Evolutionary conservation across 2,888 invertebrate genomes (phyloP), one percentile per base, ranked within the genome.

Genomic region (Rugalucina vietnamica): DNA sequence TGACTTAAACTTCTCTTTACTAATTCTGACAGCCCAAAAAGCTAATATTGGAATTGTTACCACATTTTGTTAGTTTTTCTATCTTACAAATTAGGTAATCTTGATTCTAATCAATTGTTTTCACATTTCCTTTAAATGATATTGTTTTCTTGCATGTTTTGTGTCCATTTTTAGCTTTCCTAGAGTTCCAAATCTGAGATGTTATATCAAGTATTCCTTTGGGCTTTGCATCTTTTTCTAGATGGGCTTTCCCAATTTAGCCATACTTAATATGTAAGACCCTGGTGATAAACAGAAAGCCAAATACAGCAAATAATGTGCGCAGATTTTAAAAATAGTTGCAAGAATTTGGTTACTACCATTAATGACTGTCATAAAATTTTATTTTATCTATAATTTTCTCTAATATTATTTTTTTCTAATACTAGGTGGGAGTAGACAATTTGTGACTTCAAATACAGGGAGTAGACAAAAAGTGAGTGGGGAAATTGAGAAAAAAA

Each of bases 21-120:
- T 18, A 8, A 43, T 12, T 43, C 43, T 43, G 43, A 43, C 43
- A 43, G 43, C 43, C 43, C 10, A n/a, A 43, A 43, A 43, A 12
- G 43, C 43, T 43, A 18, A 43, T 43, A 43, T 43, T 18, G 18
- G 43, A 43, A 43, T 43, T 3, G 34, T 1, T 34, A 32, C 4
- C 1, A 21, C 65, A 18, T 12, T 21, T 21, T 43, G 80, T 81
- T 80, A 78, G 80, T 76, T 80, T 84, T 78, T 70, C 69, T 71
- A 65, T 75, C 49, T 75, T 50, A 82, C 79, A 84, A 84, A 87
- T 84, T 87, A 84, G 79, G 57, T 76, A 84, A 76, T 80, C 81
- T 73, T 82, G 87, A 87, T 87, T 84, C 54, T 82, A 84, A 87
- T 87, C 87, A 82, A 72, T 77, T 75, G 49, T 82, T 87, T 87